phyloP scores from a whole-genome alignment of 2,888 invertebrate genomes.

The Kuschelorhynchus macadamiae region DNA sequence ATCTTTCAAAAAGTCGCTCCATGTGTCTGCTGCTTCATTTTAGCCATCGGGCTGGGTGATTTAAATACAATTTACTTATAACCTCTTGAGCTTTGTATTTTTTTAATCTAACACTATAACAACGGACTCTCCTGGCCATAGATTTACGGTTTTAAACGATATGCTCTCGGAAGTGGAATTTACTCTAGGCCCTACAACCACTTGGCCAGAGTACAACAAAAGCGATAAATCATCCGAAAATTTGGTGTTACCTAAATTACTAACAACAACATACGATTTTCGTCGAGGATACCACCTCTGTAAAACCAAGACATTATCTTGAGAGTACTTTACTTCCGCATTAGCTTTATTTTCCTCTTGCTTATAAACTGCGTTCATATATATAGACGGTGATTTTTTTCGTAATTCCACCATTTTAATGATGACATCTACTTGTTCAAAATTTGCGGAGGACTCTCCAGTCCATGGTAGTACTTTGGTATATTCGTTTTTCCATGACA shows the following conservation, averaged over 20 bases:
- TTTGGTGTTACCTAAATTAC: constrained; percentile 76
- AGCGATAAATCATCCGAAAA: constrained; percentile 81
- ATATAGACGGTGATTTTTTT: constrained; percentile 78
- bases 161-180: constrained; percentile 68
- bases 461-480: constrained; percentile 77
- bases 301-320: constrained; percentile 77
- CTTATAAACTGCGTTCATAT: constrained; percentile 79
- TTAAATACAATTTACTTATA: no score
- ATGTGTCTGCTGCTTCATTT: no score
- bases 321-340: constrained; percentile 77
- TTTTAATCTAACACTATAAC: constrained; percentile 74
- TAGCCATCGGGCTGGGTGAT: no score
- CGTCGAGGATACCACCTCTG: constrained; percentile 86
- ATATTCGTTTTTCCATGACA: constrained; percentile 74
- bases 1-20: no score
- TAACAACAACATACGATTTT: constrained; percentile 82
- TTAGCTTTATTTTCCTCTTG: constrained; percentile 76
- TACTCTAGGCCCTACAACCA: constrained; percentile 71
- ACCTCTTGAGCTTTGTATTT: background rate
- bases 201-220: constrained; percentile 81
- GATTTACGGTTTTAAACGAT: constrained; percentile 71
- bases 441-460: constrained; percentile 69
- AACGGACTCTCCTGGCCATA: constrained; percentile 75
- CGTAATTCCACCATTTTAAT: constrained; percentile 75
- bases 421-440: constrained; percentile 72